phyloP scores from a whole-genome alignment of 2,113 vertebrate species.

The Sinocyclocheilus maitianheensis region DNA sequence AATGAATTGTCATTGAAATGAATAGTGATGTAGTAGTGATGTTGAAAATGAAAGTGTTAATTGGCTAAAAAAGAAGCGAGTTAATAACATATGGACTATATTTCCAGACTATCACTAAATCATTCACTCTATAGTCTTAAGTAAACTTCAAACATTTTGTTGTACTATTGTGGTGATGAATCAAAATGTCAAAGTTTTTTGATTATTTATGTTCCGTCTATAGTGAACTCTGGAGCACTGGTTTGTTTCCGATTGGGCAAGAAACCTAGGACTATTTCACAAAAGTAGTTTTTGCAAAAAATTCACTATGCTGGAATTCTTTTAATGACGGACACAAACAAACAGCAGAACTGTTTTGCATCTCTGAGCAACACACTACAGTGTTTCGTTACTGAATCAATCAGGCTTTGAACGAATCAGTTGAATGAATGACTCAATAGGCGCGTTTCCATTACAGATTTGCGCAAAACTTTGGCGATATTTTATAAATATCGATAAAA shows the following conservation, averaged over 20 bases:
- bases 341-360: no score
- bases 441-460: no score
- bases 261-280: neutral
- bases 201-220: neutral
- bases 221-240: neutral
- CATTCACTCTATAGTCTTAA: neutral
- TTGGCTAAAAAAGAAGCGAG: conserved; percentile 10
- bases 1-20: conserved; percentile 5
- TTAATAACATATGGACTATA: neutral
- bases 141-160: neutral
- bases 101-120: neutral
- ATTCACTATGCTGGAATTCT: neutral
- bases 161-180: neutral
- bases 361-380: no score
- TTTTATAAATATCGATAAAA: no score
- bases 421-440: neutral
- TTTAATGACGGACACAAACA: neutral
- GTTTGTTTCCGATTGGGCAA: neutral
- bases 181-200: neutral
- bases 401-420: neutral
- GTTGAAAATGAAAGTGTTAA: conserved; percentile 14
- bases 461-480: no score
- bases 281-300: neutral
- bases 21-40: no score
- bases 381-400: neutral